A percentile compares a stretch with the other conserved stretches of the same genome.
phyloP scores from a whole-genome alignment of 2,113 vertebrate species.

The Tupaia chinensis region DNA sequence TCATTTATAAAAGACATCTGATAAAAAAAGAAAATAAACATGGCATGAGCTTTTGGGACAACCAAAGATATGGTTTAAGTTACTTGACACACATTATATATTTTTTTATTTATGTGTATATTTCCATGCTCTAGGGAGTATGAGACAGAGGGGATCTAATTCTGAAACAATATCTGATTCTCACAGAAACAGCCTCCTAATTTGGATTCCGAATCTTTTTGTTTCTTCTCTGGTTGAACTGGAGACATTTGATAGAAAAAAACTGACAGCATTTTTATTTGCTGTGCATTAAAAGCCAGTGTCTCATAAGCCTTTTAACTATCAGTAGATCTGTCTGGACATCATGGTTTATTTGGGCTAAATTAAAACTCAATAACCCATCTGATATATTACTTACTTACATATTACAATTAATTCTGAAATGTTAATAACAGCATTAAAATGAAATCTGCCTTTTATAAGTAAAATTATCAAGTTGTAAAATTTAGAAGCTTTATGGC shows the following conservation, averaged over 20 bases:
- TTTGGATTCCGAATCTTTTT: not conserved
- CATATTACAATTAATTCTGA: slow-evolving; percentile 55
- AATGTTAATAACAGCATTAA: slow-evolving; percentile 51
- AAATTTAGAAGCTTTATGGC: slow-evolving; percentile 47
- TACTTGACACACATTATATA: not conserved
- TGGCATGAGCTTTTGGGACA: not conserved
- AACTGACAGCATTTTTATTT: not conserved
- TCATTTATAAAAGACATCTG: not conserved
- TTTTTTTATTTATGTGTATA: slow-evolving; percentile 8
- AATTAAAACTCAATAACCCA: not conserved
- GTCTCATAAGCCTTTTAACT: not conserved
- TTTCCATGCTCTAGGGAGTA: not conserved
- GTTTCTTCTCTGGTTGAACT: not conserved
- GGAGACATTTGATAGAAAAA: not conserved
- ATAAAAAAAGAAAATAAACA: not conserved
- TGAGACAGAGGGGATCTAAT: not conserved
- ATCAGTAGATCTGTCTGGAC: not conserved
- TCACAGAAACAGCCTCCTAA: slow-evolving; percentile 22
- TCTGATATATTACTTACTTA: slow-evolving; percentile 21
- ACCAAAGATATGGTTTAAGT: not conserved
- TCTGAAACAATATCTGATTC: slow-evolving; percentile 1
- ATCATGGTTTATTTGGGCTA: not conserved
- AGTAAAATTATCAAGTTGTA: slow-evolving; percentile 12
- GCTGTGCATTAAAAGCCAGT: not conserved
- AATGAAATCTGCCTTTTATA: slow-evolving; percentile 49